Evolutionary conservation across 2,888 invertebrate genomes (phyloP), one percentile per base, ranked within the genome.

Genomic region (Noctua pronuba): DNA sequence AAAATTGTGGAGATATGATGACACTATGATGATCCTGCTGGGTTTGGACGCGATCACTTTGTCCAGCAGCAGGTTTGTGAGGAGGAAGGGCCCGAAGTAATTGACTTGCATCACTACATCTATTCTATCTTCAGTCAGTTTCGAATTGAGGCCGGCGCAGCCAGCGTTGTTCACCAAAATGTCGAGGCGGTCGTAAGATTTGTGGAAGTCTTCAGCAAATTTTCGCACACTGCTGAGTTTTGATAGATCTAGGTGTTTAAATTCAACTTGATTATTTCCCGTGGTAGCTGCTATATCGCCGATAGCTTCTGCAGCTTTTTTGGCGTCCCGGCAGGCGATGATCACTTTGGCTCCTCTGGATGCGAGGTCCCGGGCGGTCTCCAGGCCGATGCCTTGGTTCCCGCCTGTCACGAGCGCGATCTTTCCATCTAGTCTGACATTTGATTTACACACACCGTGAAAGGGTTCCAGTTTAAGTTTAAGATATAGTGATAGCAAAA

Each of bases 331-430:
- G 91, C 98, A 98, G 1, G 98, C 99, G 97, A 99, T 98, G 78
- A 96, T 90, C 41, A 97, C 94, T 90, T 97, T 98, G 0, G 98
- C 99, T 8, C 98, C 98, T 81, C 98, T 95, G 81, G 95, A 96
- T 0, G 98, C 98, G 81, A 99, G 93, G 87, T 98, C 98, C 77
- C 95, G 95, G 0, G 97, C 98, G 0, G 98, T 98, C 94, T 98
- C 98, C 91, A 97, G 97, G 2, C 99, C 99, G 79, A 99, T 98
- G 4, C 99, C 99, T 2, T 98, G 97, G 92, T 98, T 98, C 0
- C 98, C 97, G 8, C 99, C 99, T 0, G 99, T 99, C 11, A 99
- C 96, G 60, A 99, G 97, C 0, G 97, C 97, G 67, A 97, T 96
- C 97, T 98, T 98, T 62, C 97, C 97, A 3, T 93, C 80, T 5